Percentiles rank a stretch among this genome's conserved stretches.
These are phyloP conservation scores for Gadus macrocephalus DNA, from an alignment of 2,113 vertebrate genomes.

Conservation along the genomic window DNA sequence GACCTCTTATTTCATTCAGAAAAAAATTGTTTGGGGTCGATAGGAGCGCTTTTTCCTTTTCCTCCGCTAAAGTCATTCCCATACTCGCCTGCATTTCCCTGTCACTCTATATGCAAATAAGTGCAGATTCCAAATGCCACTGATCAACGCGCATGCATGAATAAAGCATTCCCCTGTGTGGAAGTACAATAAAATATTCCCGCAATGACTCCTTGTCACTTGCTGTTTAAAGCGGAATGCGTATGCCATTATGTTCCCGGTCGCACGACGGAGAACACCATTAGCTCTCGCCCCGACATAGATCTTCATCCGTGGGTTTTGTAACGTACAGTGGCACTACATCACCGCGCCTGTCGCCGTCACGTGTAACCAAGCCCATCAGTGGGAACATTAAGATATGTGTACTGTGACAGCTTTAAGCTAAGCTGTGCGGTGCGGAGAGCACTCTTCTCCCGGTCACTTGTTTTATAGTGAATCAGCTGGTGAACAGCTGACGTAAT, in stretches of 20 bases:
- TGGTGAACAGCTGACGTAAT: neutral
- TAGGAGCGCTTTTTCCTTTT: conserved; percentile 28
- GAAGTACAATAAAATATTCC: conserved; percentile 25
- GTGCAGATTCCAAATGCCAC: conserved; percentile 36
- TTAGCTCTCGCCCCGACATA: conserved; percentile 25
- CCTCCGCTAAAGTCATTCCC: conserved; percentile 45
- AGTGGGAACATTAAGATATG: conserved; percentile 17
- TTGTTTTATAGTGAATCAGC: neutral
- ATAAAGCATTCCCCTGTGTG: conserved; percentile 43
- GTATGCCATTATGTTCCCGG: too few species aligned
- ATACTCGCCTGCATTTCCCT: conserved; percentile 32
- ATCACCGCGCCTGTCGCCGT: too few species aligned
- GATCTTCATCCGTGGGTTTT: conserved; percentile 15
- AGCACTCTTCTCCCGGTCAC: neutral
- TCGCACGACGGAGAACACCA: conserved; percentile 13
- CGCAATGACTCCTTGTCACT: conserved; percentile 25
- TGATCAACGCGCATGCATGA: conserved; percentile 61
- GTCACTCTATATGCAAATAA: conserved; percentile 71
- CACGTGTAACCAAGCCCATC: conserved; percentile 10
- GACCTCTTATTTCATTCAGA: conserved; percentile 26
- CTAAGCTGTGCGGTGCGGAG: neutral
- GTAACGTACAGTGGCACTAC: too few species aligned
- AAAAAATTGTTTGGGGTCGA: conserved; percentile 28
- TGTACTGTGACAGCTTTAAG: conserved; percentile 10
- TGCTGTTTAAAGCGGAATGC: conserved; percentile 19